These are phyloP conservation scores for Apocrypta bakeri DNA, from an alignment of 1,140 invertebrate species.

Conservation along the genomic window DNA sequence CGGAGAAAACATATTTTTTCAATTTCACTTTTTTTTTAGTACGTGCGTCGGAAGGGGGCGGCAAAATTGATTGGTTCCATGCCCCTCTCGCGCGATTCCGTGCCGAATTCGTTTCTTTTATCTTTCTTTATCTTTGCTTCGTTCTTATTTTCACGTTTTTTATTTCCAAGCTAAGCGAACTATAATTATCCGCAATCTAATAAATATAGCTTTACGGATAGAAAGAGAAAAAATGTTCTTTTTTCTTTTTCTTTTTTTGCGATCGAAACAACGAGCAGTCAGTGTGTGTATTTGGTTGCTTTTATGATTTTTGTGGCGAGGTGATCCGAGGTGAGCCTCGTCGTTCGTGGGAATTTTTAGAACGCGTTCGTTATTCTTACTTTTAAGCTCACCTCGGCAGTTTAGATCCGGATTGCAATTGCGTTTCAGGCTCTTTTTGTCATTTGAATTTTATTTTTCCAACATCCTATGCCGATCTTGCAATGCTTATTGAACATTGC, in stretches of 20 bases:
- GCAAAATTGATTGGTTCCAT: constrained; percentile 25
- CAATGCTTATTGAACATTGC: constrained; percentile 24
- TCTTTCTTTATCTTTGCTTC: constrained; percentile 18
- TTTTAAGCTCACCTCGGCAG: constrained; percentile 33
- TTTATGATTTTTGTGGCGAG: constrained; percentile 21
- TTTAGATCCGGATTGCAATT: constrained; percentile 22
- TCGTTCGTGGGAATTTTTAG: not conserved
- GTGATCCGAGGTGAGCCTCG: constrained; percentile 30
- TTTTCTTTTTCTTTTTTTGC: not conserved
- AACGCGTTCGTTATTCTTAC: constrained; percentile 9
- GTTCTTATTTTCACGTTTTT: constrained; percentile 42
- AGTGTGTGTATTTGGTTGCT: constrained; percentile 18
- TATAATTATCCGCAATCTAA: constrained; percentile 44
- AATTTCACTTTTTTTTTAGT: constrained; percentile 4
- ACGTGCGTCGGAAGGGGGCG: not conserved
- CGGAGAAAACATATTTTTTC: constrained; percentile 5
- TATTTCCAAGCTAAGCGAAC: constrained; percentile 40
- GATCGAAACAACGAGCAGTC: constrained; percentile 53
- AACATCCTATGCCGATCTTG: constrained; percentile 4
- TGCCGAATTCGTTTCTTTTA: constrained; percentile 45
- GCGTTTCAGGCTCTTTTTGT: constrained; percentile 45
- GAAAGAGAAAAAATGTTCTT: constrained; percentile 3
- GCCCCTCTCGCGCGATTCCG: constrained; percentile 11
- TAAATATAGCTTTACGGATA: constrained; percentile 32
- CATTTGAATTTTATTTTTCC: constrained; percentile 43